Base-by-base conservation (phyloP, 2,888 invertebrate genomes). In the Harpagoxenus sublaevis region DNA sequence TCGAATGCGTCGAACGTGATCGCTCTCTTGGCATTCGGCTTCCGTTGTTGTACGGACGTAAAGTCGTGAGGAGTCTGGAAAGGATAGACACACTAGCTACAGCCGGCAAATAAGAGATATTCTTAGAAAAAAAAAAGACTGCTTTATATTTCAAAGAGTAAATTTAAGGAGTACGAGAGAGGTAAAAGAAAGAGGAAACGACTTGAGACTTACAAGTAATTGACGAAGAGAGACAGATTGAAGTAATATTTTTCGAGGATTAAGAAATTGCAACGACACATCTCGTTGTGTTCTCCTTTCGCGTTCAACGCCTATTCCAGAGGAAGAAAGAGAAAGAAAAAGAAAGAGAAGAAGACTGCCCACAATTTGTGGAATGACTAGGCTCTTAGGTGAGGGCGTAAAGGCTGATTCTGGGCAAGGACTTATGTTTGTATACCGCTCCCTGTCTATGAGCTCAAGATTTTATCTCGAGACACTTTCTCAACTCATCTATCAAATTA, bases 11-110 rank as follows among this genome's bases (percentile, higher is more conserved):
- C 95, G 88, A 95, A 95, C 78, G 94, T 93, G 87, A 95, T 95
- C 79, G 95, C 95, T 90, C 95, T 93, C 94, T 95, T 95, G 90
- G 95, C 95, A 91, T 93, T 95, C 63, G 91, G 91, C 93, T 94
- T 95, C 93, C 95, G 93, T 84, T 94, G 94, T 89, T 94, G 94
- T 89, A 93, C 92, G 92, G 94, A 93, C 93, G 90, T 92, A 92
- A 94, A 94, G 93, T 95, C 94, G 94, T 94, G 94, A 93, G 95
- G 92, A 89, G 92, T 95, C 95, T 95, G 94, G 95, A 95, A 95
- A 95, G 95, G 95, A 94, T 94, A 94, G 94, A 95, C 95, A 94
- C 95, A 95, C 95, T 95, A 95, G 94, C 95, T 95, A 95, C 95
- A 95, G 95, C 95, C 95, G 95, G 94, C 93, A 92, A 71, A 89